Evolutionary conservation across 2,888 invertebrate species (phyloP).

Genomic region (Oxycera nigricornis): DNA sequence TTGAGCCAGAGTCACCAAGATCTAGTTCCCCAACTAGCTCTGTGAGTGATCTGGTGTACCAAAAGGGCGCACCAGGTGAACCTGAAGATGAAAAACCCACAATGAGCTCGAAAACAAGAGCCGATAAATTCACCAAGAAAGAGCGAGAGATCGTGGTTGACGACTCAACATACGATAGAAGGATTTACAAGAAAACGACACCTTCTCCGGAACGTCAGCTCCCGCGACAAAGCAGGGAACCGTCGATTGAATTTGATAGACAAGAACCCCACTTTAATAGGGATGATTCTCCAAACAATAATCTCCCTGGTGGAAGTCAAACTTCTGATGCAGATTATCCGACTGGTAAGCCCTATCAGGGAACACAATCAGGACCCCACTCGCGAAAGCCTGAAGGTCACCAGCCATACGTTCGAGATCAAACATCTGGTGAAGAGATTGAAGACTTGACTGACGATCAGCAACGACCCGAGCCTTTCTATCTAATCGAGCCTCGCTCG

Average conservation of each 20-base stretch:
- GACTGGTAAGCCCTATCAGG: not conserved
- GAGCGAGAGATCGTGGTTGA: slow-evolving; percentile 16
- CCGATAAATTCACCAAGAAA: slow-evolving; percentile 14
- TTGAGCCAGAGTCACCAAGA: slow-evolving; percentile 51
- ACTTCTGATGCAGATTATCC: not conserved
- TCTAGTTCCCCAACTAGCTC: slow-evolving; percentile 65
- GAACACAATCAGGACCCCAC: not conserved
- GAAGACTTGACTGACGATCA: not conserved
- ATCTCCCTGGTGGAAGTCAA: not conserved
- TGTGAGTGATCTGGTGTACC: slow-evolving; percentile 65
- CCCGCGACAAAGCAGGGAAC: not conserved
- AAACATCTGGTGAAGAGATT: not conserved
- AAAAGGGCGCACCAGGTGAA: not conserved
- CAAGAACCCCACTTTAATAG: not conserved
- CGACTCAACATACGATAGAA: slow-evolving; percentile 21
- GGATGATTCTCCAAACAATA: not conserved
- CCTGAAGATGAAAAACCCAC: not conserved
- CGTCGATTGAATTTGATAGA: not conserved
- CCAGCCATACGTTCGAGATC: not conserved
- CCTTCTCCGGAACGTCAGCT: not conserved
- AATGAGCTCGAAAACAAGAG: not conserved
- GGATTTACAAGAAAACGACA: not conserved
- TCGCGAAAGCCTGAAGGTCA: not conserved
- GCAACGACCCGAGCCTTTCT: slow-evolving; percentile 33
- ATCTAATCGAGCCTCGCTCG: slow-evolving; percentile 43